Base-by-base conservation (phyloP, 2,888 invertebrate species). In the Amiota mariae region DNA sequence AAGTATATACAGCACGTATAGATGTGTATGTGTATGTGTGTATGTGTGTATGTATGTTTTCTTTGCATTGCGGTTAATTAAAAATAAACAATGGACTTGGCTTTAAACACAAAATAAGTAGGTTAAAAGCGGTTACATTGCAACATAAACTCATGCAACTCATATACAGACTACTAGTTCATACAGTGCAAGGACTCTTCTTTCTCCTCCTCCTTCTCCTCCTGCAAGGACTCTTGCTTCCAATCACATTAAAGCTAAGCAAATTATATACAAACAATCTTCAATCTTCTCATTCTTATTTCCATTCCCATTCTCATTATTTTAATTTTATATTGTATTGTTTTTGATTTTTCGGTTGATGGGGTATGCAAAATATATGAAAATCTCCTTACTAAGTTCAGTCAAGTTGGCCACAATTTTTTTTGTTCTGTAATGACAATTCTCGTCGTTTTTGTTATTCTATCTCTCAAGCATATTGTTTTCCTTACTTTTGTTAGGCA, bases 31-130 rank as follows among this genome's bases (percentile, higher is more conserved):
- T 73, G 67, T 70, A 63, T 74, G 20, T 73, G 59, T 74, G 51
- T 66, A 54, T 71, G 54, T 75, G 59, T 66, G 51, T 75, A 63
- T 76, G 74, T 78, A 68, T 73, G 75, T 73, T 78, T 15, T 76
- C 73, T 78, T 81, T 81, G 80, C 79, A 81, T 80, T 87, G 87
- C 81, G 85, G 86, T 87, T 86, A 86, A 86, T 86, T 87, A 87
- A 86, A 87, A 86, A 77, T 86, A 87, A 86, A 87, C 86, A 86
- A 86, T 81, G 82, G 77, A 75, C 79, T 20, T 63, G 20, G 63
- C 36, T 63, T 63, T 63, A 63, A 15, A 66, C 49, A 66, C 66
- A 66, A 59, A 59, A 6, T 36, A 36, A 84, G 83, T 84, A 85
- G 84, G 80, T 85, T 84, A 77, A 73, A 78, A 79, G 77, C 78